Conservation (phyloP, 2,888 invertebrate genomes). For the Parthenolecanium corni region DNA sequence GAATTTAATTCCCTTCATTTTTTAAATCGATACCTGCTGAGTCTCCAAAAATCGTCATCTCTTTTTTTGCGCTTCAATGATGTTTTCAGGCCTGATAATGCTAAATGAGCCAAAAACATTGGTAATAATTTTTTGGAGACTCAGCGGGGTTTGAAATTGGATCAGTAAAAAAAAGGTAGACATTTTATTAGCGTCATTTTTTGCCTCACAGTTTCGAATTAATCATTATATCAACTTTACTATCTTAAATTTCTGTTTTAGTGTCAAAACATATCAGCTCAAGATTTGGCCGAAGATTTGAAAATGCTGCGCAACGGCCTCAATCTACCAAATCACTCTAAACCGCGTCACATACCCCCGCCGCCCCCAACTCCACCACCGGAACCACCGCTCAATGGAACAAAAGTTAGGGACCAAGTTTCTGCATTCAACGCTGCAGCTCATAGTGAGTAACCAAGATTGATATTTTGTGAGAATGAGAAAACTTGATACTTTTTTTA, state of each 20-base stretch:
- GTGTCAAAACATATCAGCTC: slow-evolving; percentile 69
- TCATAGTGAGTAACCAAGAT: slow-evolving; percentile 34
- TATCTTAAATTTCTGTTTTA: slow-evolving; percentile 45
- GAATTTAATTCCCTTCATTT: too few relatives aligned
- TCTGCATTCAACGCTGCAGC: slow-evolving; percentile 42
- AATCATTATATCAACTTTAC: neutral
- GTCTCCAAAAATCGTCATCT: too few relatives aligned
- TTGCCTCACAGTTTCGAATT: too few relatives aligned
- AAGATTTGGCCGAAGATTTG: slow-evolving; percentile 72
- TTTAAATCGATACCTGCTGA: too few relatives aligned
- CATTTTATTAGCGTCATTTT: too few relatives aligned
- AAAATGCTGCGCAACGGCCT: slow-evolving; percentile 57
- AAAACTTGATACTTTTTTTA: neutral
- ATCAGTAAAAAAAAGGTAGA: too few relatives aligned
- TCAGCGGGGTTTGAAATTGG: too few relatives aligned
- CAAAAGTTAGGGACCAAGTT: slow-evolving; percentile 44
- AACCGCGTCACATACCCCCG: slow-evolving; percentile 42
- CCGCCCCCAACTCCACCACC: slow-evolving; percentile 51
- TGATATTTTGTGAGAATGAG: neutral
- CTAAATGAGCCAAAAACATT: too few relatives aligned
- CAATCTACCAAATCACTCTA: slow-evolving; percentile 38
- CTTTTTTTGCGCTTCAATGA: too few relatives aligned
- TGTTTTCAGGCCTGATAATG: too few relatives aligned
- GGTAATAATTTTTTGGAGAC: too few relatives aligned
- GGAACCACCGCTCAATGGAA: slow-evolving; percentile 45